Evolutionary conservation across 2,113 vertebrate genomes (phyloP).

Genomic region (Bubo bubo): DNA sequence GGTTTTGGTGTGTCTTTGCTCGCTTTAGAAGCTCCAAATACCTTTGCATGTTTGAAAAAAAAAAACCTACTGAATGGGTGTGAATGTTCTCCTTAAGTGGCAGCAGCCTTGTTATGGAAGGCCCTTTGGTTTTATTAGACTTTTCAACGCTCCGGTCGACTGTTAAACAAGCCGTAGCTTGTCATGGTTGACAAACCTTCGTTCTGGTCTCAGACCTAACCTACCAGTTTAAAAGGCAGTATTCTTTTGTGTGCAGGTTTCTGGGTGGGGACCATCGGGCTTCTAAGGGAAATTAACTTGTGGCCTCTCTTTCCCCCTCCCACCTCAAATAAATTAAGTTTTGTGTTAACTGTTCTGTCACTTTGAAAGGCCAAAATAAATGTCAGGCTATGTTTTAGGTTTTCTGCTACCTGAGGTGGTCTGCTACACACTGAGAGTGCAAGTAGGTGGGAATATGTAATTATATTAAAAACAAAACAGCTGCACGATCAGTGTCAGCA

Average conservation of each 20-base stretch:
- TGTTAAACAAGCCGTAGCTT: constrained; percentile 57
- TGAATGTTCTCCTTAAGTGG: constrained; percentile 31
- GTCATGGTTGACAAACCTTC: constrained; percentile 67
- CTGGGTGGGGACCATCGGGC: constrained; percentile 51
- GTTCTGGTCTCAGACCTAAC: constrained; percentile 65
- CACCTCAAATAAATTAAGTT: not conserved
- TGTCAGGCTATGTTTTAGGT: not conserved
- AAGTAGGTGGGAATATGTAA: not conserved
- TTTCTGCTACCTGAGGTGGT: constrained; percentile 1
- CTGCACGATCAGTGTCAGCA: not conserved
- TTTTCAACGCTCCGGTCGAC: constrained; percentile 44
- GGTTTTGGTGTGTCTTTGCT: not conserved
- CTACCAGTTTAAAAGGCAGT: constrained; percentile 66
- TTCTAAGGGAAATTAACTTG: constrained; percentile 19
- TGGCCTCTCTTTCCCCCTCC: not conserved
- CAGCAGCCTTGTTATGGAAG: constrained; percentile 57
- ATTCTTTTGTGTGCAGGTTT: constrained; percentile 57
- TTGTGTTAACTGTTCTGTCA: constrained; percentile 32
- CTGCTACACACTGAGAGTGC: not conserved
- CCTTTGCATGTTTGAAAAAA: not conserved
- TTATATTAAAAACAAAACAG: not conserved
- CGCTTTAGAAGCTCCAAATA: not conserved
- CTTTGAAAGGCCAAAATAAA: not conserved
- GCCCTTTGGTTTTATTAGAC: constrained; percentile 56
- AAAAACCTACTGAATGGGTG: not conserved